Base-by-base conservation (phyloP, 2,797 vertebrate species). In the Tolypeutes matacus region DNA sequence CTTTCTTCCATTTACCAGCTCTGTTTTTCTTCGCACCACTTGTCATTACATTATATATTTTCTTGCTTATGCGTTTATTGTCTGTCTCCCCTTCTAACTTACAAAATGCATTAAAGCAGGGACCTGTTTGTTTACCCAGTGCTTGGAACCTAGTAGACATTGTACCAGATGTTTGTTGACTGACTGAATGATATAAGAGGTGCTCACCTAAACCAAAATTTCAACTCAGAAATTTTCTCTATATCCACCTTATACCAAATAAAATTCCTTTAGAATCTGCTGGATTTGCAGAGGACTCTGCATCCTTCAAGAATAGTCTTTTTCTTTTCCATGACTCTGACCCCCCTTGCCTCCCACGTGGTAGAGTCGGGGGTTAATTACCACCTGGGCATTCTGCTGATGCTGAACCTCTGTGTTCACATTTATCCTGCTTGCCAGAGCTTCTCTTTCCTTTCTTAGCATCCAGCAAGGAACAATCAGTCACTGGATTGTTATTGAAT, bases 401-500 rank as follows among this genome's bases (percentile, higher is more conserved):
- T 34, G 3, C 15, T 17, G 5, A 64, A 27, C 53, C 34, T 88
- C 65, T 12, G 2, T 29, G 23, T 73, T 85, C 13, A 75, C 27
- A 78, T 73, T 76, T 73, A 39, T 58, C 51, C 75, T n/a, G 4
- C 23, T 21, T 31, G 39, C 23, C 46, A 11, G 46, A 9, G 46
- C 46, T 46, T 46, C 8, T 46, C 46, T 46, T 46, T 46, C 46
- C 0, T 65, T 76, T n/a, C 85, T 76, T 53, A n/a, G 49, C 56
- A 58, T 9, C 31, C 2, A 49, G 31, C 20, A 70, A 36, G 31
- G 4, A 62, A 34, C 36, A 39, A 1, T 56, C 12, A 9, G 29
- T 58, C 82, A 53, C 85, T 95, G 58, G 70, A n/a, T 81, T 81
- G 72, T 25, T 78, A 9, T n/a, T 80, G n/a, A 80, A 69, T 86